phyloP scores from a whole-genome alignment of 2,113 vertebrate species.

The Periophthalmus modestus region DNA sequence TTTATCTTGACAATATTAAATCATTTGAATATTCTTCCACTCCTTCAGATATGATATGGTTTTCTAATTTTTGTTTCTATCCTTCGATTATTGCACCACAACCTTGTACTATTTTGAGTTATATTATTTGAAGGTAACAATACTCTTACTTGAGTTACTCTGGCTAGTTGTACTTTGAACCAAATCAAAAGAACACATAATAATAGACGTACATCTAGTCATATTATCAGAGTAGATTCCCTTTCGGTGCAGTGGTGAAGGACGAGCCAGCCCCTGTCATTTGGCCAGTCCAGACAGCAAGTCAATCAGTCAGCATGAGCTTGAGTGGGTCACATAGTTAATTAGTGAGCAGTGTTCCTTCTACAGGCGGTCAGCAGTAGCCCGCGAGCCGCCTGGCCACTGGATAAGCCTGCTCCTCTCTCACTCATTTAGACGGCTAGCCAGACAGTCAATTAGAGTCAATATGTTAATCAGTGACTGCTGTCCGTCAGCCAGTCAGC shows the following conservation, averaged over 20 bases:
- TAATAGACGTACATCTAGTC: not conserved
- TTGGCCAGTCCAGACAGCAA: slow-evolving; percentile 54
- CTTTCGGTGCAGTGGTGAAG: slow-evolving; percentile 29
- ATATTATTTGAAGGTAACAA: too few relatives aligned
- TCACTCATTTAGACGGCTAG: slow-evolving; percentile 60
- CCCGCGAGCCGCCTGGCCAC: slow-evolving; percentile 43
- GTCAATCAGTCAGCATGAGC: slow-evolving; percentile 59
- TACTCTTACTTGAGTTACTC: too few relatives aligned
- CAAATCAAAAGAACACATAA: too few relatives aligned
- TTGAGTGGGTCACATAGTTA: slow-evolving; percentile 61
- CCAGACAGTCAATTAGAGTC: slow-evolving; percentile 66
- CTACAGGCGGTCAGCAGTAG: slow-evolving; percentile 31
- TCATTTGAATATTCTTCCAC: too few relatives aligned
- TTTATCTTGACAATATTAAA: too few relatives aligned
- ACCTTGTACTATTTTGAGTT: too few relatives aligned
- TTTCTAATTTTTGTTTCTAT: too few relatives aligned
- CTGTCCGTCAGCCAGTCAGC: slow-evolving; percentile 58
- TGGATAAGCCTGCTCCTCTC: slow-evolving; percentile 43
- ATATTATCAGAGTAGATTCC: slow-evolving; percentile 8
- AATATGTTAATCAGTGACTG: slow-evolving; percentile 67
- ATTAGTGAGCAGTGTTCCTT: slow-evolving; percentile 58
- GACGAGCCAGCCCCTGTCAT: slow-evolving; percentile 40
- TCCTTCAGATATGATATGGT: too few relatives aligned
- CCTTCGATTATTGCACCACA: too few relatives aligned
- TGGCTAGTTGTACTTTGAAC: too few relatives aligned